Evolutionary conservation across 1,140 invertebrate genomes (phyloP).

Genomic region (Phymorhynchus buccinoides): DNA sequence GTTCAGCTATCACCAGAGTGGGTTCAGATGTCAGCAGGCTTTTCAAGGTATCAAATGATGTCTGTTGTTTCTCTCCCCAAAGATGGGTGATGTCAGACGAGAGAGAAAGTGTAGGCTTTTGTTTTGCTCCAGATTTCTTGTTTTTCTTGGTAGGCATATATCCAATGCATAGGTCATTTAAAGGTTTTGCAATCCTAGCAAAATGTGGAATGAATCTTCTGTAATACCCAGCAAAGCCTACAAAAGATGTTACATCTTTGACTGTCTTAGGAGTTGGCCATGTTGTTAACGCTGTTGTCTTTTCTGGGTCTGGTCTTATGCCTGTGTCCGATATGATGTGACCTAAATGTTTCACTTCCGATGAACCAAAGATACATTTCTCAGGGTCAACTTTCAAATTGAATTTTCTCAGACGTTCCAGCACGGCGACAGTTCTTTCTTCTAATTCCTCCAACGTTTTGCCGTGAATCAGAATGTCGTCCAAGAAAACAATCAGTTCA

Average conservation of each 20-base stretch:
- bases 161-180: not conserved
- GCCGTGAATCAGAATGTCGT: not conserved
- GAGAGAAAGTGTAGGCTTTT: not conserved
- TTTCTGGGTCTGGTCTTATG: not conserved
- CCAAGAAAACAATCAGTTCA: slow-evolving; percentile 21
- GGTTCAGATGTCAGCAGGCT: not conserved
- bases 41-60: not conserved
- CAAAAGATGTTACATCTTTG: not conserved
- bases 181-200: not conserved
- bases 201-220: not conserved
- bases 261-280: slow-evolving; percentile 24
- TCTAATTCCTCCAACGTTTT: not conserved
- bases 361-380: slow-evolving; percentile 7
- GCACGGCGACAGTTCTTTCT: not conserved
- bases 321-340: not conserved
- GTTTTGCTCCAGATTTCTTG: not conserved
- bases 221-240: slow-evolving; percentile 8
- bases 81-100: slow-evolving; percentile 13
- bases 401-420: not conserved
- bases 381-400: slow-evolving; percentile 10
- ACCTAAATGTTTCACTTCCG: not conserved
- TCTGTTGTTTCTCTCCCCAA: slow-evolving; percentile 1
- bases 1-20: not conserved
- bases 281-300: not conserved
- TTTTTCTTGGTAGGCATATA: not conserved